Evolutionary conservation across 1,140 invertebrate genomes (phyloP).

Genomic region (Wasmannia auropunctata): DNA sequence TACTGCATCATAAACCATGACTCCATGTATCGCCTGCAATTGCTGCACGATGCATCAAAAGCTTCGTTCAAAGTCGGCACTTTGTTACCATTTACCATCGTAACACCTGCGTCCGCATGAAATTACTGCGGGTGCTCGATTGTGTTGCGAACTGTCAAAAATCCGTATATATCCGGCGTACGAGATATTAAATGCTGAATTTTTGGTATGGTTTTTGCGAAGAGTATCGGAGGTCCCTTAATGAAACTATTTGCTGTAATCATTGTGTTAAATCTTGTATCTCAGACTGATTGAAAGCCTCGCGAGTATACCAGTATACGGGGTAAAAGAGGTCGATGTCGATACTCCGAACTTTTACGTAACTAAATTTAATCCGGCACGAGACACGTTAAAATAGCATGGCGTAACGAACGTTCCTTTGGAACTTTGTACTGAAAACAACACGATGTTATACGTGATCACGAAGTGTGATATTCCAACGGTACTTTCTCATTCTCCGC

Average conservation of each 20-base stretch:
- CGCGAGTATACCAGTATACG: background rate
- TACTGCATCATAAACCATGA: slow-evolving; percentile 58
- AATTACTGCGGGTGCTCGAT: slow-evolving; percentile 28
- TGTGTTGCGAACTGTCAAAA: slow-evolving; percentile 42
- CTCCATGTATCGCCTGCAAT: slow-evolving; percentile 46
- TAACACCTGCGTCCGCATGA: slow-evolving; percentile 33
- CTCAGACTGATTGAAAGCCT: background rate
- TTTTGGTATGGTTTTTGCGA: background rate
- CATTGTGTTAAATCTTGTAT: background rate
- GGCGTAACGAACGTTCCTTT: background rate
- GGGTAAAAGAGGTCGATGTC: background rate
- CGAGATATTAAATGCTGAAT: background rate
- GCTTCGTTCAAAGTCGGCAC: slow-evolving; percentile 53
- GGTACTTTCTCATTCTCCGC: slow-evolving; percentile 36
- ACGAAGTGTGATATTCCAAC: slow-evolving; percentile 31
- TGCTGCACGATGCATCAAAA: slow-evolving; percentile 53
- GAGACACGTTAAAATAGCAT: slow-evolving; percentile 8
- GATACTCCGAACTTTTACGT: background rate
- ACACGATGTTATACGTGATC: background rate
- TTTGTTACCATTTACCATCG: slow-evolving; percentile 49
- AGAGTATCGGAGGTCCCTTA: background rate
- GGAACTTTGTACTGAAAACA: background rate
- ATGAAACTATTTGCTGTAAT: background rate
- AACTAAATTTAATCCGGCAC: slow-evolving; percentile 5
- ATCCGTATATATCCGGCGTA: slow-evolving; percentile 3